A percentile compares a stretch with the other conserved stretches of the same genome.
Conservation (phyloP, 1,140 invertebrate species). For the Leptoteleia sp. region DNA sequence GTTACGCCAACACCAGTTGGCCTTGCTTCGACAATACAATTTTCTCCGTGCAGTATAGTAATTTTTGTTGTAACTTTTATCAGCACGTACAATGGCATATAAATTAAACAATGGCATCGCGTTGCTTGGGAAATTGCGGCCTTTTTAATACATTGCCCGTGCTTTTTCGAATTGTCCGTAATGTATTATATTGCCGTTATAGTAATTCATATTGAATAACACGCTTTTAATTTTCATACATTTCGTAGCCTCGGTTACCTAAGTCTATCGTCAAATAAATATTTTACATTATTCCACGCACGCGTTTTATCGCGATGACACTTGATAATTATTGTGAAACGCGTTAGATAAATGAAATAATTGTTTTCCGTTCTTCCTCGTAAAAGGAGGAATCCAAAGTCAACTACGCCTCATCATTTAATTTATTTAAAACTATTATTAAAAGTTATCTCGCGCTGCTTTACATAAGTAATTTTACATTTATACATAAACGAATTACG, state of each 20-base stretch:
- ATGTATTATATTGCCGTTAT: constrained; percentile 13
- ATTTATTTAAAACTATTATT: constrained; percentile 26
- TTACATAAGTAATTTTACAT: constrained; percentile 20
- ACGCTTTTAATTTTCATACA: constrained; percentile 1
- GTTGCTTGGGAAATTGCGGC: no score
- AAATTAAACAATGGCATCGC: no score
- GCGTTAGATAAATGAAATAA: constrained; percentile 13
- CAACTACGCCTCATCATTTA: background rate
- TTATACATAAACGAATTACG: constrained; percentile 17
- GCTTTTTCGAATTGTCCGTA: no score
- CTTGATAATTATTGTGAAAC: constrained; percentile 20
- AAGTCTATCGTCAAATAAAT: constrained; percentile 5
- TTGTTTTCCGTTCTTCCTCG: constrained; percentile 5
- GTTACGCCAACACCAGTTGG: no score
- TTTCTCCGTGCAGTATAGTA: no score
- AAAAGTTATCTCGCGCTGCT: constrained; percentile 4
- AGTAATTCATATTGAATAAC: constrained; percentile 18
- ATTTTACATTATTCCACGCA: constrained; percentile 1
- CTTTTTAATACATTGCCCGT: no score
- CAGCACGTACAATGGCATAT: no score
- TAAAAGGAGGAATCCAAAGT: background rate
- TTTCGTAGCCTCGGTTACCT: background rate
- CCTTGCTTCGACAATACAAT: no score
- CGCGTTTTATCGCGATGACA: constrained; percentile 15
- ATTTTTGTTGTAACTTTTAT: no score